Percentiles rank a stretch among this genome's conserved stretches.
These are phyloP conservation scores for Heterochromis multidens DNA, from an alignment of 2,113 vertebrate species.

Conservation along the genomic window DNA sequence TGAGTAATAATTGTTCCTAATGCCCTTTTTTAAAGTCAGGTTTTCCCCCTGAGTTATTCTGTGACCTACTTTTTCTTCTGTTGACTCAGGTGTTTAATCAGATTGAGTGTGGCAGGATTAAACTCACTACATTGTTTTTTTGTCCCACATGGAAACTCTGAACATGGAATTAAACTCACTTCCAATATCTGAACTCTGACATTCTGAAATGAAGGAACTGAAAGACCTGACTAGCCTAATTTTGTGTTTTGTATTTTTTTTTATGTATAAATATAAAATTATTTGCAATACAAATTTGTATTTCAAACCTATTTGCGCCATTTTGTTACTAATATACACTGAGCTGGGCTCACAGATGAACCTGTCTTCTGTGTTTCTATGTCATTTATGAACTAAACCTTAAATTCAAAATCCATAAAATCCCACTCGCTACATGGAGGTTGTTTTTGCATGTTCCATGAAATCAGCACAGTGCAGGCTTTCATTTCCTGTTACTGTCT, in stretches of 20 bases:
- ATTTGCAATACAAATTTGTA: background rate
- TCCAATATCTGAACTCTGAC: too few species aligned
- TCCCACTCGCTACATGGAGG: background rate
- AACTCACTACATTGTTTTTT: too few species aligned
- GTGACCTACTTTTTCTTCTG: background rate
- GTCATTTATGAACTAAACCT: background rate
- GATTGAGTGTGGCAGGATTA: too few species aligned
- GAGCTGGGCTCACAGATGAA: background rate
- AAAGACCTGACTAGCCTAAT: background rate
- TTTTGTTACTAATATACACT: fast-evolving
- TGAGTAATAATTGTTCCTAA: fast-evolving
- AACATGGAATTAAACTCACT: too few species aligned
- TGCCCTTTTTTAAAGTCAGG: background rate
- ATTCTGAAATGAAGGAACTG: too few species aligned
- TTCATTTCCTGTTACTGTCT: background rate
- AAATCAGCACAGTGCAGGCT: background rate
- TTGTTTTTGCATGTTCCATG: background rate
- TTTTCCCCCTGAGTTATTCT: background rate
- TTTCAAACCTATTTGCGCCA: background rate
- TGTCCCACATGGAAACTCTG: too few species aligned
- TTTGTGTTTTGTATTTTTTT: background rate
- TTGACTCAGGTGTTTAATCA: too few species aligned
- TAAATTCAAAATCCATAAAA: background rate
- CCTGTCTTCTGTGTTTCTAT: background rate
- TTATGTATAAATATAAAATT: background rate